Conservation (phyloP, 2,113 vertebrate genomes). For the Equus przewalskii region DNA sequence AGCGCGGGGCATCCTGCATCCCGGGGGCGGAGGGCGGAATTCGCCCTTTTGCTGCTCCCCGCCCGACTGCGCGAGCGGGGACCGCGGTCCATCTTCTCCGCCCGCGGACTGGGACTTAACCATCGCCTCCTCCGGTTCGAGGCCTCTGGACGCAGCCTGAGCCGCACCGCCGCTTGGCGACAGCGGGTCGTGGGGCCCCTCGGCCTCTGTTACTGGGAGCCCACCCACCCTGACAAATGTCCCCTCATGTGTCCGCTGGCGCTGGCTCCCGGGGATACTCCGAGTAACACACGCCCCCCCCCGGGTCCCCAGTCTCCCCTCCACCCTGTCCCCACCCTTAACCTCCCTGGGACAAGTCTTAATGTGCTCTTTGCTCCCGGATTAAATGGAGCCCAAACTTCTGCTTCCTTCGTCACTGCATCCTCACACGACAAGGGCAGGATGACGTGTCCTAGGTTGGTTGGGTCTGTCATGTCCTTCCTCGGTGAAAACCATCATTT, state of each 20-base stretch:
- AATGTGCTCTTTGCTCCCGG: not conserved
- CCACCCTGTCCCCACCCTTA: not conserved
- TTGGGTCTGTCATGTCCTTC: not conserved
- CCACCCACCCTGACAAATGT: not conserved
- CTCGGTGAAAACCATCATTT: conserved; percentile 30
- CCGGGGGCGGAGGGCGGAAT: not conserved
- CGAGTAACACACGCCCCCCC: no score
- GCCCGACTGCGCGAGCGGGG: not conserved
- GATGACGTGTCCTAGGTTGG: not conserved
- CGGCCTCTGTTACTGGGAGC: not conserved
- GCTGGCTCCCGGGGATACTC: not conserved
- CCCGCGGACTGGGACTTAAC: not conserved
- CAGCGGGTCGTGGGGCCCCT: not conserved
- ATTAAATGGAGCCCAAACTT: not conserved
- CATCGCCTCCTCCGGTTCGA: not conserved
- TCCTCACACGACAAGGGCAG: not conserved
- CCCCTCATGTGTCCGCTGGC: not conserved
- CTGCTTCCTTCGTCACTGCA: not conserved
- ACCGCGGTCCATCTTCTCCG: not conserved
- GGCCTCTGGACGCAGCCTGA: not conserved
- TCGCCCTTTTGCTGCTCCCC: not conserved
- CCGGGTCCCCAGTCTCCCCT: not conserved
- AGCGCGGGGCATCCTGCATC: no score
- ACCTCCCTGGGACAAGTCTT: not conserved
- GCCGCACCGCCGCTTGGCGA: not conserved